Base-by-base conservation (phyloP, 2,888 invertebrate species). In the Stegana nigrithorax region DNA sequence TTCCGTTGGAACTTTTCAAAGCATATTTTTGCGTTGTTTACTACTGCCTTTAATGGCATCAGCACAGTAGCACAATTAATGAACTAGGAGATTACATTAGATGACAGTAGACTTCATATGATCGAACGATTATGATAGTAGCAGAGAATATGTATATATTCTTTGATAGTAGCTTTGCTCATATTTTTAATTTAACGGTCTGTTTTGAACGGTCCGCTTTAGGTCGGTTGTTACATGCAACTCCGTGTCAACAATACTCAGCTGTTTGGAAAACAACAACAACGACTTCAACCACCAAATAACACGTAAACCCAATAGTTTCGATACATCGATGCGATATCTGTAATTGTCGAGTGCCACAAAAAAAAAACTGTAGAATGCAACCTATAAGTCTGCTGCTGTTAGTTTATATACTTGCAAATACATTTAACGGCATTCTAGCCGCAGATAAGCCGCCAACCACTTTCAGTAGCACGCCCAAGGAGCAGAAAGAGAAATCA, bases 401-500 rank as follows among this genome's bases (percentile, higher is more conserved):
- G 10, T 1, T 26, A 42, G 60, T 27, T 12, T 23, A 14, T 36
- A 21, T 21, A 36, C 19, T 55, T 7, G 32, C 51, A n/a, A n/a
- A n/a, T n/a, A n/a, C n/a, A 14, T 51, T 59, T 10, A 36, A 14
- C 21, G 10, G 14, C 14, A 10, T n/a, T 5, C 14, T 39, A 14
- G 51, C 27, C 39, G 17, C 50, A 17, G 60, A 60, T 12, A 60
- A 60, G 12, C 29, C 51, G 5, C 42, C 51, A 19, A n/a, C 29
- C 42, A n/a, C 51, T 10, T 12, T 32, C 42, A 67, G 62, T 47
- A 50, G 55, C 23, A 65, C 65, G 29, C 74, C 73, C 10, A 71
- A 73, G 58, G 75, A 75, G 27, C 67, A 68, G 57, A 81, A 80
- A 32, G 81, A 80, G 36, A 83, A 81, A 67, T 81, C 88, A 10